Evolutionary conservation across 2,888 invertebrate genomes (phyloP), one percentile per base, ranked within the genome.

Genomic region (Nebria brevicollis): DNA sequence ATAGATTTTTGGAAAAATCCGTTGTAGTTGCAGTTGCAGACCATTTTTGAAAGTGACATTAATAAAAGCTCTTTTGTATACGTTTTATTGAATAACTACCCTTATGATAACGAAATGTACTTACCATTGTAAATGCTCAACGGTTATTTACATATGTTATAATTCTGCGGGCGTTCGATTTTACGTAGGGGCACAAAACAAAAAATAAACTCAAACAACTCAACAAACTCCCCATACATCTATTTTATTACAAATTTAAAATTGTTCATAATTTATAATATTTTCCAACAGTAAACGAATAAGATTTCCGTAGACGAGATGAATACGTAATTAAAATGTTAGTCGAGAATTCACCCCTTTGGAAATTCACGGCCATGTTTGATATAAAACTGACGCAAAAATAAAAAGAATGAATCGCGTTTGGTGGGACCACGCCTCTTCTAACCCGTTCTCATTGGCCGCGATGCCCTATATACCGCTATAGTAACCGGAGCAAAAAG

Each of bases 71-170:
- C 54, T 54, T 54, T 54, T 54, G 54, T 70, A 34, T 70, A 70
- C 70, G 70, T 70, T 70, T 70, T 70, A 70, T 26, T 70, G 70
- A 25, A 70, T 20, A 70, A 70, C 70, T 34, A 26, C 70, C 70
- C 70, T 70, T 70, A 70, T 70, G 25, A 70, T 70, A 70, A 70
- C 70, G 70, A 70, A 70, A 11, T 70, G 70, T 34, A 70, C 26
- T 20, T 34, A 34, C 70, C 70, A 70, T 70, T 70, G 34, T 73
- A 78, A 78, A 41, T 78, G 73, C 34, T 78, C 73, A 78, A 78
- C 78, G 78, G 78, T 72, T 66, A 78, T 78, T 78, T 78, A 78
- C 78, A 78, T 78, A 78, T 78, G 78, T 78, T 78, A 78, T 34
- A 73, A 78, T 78, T 74, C 66, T 78, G 78, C 78, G 78, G 78